Base-by-base conservation (phyloP, 2,888 invertebrate genomes). In the Ariolimax columbianus region DNA sequence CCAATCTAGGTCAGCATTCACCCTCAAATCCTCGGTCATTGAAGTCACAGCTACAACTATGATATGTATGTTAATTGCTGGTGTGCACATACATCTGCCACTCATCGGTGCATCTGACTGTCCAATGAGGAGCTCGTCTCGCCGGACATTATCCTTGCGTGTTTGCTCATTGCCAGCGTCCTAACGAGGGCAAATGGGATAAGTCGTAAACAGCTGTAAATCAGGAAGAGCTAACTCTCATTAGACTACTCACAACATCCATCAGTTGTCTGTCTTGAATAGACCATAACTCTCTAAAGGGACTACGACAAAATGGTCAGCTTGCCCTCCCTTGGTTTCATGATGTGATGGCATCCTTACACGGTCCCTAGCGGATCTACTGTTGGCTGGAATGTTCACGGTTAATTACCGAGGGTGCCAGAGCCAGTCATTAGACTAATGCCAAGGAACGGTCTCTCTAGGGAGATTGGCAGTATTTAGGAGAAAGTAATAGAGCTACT, bases 401-500 rank as follows among this genome's bases (percentile, higher is more conserved):
- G 55, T 38, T 30, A 82, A 82, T 82, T 82, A 82, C 40, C 59
- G 11, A 40, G 59, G 82, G 82, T 82, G 82, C 73, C 82, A 73
- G 72, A 0, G 30, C 26, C 11, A 38, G 51, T 73, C 51, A 82
- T 82, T 82, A 82, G 82, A n/a, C 17, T 55, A 36, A 59, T 40
- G 72, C 59, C 38, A 19, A 33, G 68, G 47, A 47, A 36, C 11
- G 14, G 9, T 51, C 38, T 63, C 63, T n/a, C 26, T 17, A 6
- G 63, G 9, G n/a, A 63, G 59, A 63, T 7, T 3, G 1, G 1
- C 3, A n/a, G 2, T n/a, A 23, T 26, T 63, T 63, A 63, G 59
- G n/a, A 17, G n/a, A n/a, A 3, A 23, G 26, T 4, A 63, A 4
- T n/a, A 11, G 19, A 2, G 14, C 47, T 47, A 47, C 14, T 7